A percentile compares a stretch with the other conserved stretches of the same genome.
Conservation (phyloP, 2,888 invertebrate genomes). For the Eretmocerus hayati region DNA sequence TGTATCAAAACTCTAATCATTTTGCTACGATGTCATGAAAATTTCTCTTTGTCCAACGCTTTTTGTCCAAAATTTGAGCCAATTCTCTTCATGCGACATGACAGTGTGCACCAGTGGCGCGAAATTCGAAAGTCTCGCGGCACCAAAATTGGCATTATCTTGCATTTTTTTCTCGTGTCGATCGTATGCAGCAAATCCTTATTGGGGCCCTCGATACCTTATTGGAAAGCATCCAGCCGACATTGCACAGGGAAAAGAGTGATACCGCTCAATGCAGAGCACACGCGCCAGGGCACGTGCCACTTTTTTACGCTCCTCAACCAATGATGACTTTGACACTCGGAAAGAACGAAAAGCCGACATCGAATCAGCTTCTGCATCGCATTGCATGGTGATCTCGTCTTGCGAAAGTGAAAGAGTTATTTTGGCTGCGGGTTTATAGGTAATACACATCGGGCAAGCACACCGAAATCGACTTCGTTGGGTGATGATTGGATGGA, state of each 20-base stretch:
- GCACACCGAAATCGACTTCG: no score
- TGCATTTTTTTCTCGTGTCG: constrained; percentile 3
- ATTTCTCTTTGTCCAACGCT: no score
- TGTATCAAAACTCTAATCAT: no score
- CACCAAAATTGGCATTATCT: constrained; percentile 15
- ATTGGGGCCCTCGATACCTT: background rate
- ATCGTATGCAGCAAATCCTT: constrained; percentile 7
- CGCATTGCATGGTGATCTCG: constrained; percentile 6
- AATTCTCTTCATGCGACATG: no score
- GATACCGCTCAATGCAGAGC: background rate
- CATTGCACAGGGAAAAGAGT: background rate
- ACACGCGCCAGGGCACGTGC: constrained; percentile 15
- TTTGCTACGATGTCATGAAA: no score
- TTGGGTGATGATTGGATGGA: no score
- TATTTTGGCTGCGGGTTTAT: no score
- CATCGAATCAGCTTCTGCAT: no score
- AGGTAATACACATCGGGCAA: no score
- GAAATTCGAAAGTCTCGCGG: constrained; percentile 15
- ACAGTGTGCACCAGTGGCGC: no score
- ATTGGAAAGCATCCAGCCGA: background rate
- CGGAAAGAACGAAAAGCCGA: no score
- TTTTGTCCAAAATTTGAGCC: no score
- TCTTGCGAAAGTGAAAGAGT: constrained; percentile 13
- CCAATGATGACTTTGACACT: background rate
- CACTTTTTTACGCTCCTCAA: constrained; percentile 16